Percentiles rank a stretch among this genome's conserved stretches.
Conservation (phyloP, 2,113 vertebrate genomes). For the Podilymbus podiceps region DNA sequence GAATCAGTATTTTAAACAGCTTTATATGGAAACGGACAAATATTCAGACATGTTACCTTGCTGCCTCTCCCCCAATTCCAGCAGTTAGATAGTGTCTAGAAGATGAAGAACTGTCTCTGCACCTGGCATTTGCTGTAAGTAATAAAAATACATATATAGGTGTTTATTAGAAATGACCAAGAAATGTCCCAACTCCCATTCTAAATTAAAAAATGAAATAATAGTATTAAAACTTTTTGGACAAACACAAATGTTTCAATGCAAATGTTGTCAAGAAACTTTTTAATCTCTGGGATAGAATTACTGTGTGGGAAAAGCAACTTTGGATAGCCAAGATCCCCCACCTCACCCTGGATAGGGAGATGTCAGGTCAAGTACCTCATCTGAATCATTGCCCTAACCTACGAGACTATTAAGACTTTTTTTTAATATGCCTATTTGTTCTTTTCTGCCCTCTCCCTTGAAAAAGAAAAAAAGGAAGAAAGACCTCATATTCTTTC, state of each 20-base stretch:
- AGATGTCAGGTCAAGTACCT: neutral
- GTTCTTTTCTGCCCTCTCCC: neutral
- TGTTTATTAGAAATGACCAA: neutral
- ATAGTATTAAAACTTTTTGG: neutral
- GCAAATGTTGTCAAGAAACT: neutral
- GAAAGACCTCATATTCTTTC: constrained; percentile 40
- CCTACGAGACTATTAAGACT: neutral
- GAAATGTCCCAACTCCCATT: neutral
- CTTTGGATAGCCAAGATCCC: neutral
- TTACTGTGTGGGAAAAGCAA: neutral
- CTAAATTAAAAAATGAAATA: neutral
- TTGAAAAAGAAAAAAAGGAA: neutral
- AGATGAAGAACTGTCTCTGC: neutral
- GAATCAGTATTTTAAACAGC: neutral
- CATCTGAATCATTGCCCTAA: neutral
- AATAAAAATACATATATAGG: neutral
- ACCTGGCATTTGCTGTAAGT: neutral
- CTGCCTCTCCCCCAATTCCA: neutral
- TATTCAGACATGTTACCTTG: neutral
- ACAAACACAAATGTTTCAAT: neutral
- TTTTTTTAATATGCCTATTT: neutral
- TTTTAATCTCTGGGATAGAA: neutral
- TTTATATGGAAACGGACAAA: neutral
- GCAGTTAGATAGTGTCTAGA: neutral
- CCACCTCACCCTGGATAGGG: neutral